Base-by-base conservation (phyloP, 2,888 invertebrate species). In the Ariolimax columbianus region DNA sequence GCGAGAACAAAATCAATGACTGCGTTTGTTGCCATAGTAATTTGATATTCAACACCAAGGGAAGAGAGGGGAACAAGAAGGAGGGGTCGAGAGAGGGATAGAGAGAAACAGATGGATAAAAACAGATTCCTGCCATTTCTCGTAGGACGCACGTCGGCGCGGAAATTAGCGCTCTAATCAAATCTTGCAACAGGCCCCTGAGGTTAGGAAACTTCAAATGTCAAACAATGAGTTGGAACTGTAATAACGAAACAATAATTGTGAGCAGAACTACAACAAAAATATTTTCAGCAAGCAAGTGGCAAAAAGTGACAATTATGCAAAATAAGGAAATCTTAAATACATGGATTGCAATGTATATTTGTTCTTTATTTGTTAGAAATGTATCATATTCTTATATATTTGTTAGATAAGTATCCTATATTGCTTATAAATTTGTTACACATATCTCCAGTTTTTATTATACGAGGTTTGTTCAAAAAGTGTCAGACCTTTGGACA, bases 1-100 rank as follows among this genome's bases (percentile, higher is more conserved):
- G 75, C 47, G 68, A 36, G 77, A 47, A 77, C 75, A 66, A 77
- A 82, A 83, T 83, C 83, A 83, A 83, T 83, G 83, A 33, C 66
- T 73, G 77, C 68, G 83, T 77, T 83, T 75, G 83, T 78, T 78
- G 78, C 83, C 83, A 83, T 83, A 78, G 83, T 66, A 78, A 77
- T 83, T 78, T 78, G 77, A 77, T 83, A 83, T 75, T 40, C 70
- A 38, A 30, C 77, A 78, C 55, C 77, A 70, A 55, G 63, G 40
- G 73, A 51, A n/a, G 33, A 33, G 19, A 2, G 36, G 55, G 70
- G 36, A n/a, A n/a, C n/a, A 55, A 43, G 40, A 63, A 51, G 36
- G 33, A 33, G 19, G 3, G 36, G 55, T 55, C n/a, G 47, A 59
- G 30, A 79, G 36, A 30, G 36, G 33, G 30, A 63, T 4, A 30